phyloP scores from a whole-genome alignment of 2,888 invertebrate species.

The Oligia fasciuncula region DNA sequence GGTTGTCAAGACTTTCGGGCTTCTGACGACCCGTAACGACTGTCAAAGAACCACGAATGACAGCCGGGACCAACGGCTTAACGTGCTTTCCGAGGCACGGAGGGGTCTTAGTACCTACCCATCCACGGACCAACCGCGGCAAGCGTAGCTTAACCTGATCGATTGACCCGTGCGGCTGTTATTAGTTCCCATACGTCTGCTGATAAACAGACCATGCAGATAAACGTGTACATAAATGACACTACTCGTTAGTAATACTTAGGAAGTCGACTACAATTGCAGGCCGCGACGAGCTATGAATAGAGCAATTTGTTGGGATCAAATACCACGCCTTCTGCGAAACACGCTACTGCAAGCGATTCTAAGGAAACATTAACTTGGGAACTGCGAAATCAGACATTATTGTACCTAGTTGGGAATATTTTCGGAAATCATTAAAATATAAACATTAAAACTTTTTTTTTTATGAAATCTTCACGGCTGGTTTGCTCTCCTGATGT shows the following conservation, averaged over 20 bases:
- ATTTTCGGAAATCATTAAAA: neutral
- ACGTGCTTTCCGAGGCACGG: no score
- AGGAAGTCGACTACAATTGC: constrained; percentile 35
- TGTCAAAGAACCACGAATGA: no score
- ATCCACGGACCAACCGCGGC: no score
- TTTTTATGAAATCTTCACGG: neutral
- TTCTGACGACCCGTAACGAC: no score
- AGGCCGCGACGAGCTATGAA: constrained; percentile 47
- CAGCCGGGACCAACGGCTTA: no score
- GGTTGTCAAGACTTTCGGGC: no score
- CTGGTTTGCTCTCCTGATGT: neutral
- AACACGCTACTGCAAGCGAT: constrained; percentile 25
- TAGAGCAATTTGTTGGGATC: constrained; percentile 57
- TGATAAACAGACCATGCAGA: neutral
- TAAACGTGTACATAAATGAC: constrained; percentile 19
- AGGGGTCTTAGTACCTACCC: no score
- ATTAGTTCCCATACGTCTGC: neutral
- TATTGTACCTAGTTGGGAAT: neutral
- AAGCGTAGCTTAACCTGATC: no score
- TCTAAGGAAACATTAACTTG: constrained; percentile 31
- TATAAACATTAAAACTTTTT: neutral
- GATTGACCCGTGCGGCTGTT: no score
- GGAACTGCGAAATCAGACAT: constrained; percentile 5
- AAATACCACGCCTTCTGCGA: constrained; percentile 51
- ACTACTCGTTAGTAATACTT: constrained; percentile 27